Conservation (phyloP, 2,888 invertebrate genomes). For the Drosophila subquinaria region DNA sequence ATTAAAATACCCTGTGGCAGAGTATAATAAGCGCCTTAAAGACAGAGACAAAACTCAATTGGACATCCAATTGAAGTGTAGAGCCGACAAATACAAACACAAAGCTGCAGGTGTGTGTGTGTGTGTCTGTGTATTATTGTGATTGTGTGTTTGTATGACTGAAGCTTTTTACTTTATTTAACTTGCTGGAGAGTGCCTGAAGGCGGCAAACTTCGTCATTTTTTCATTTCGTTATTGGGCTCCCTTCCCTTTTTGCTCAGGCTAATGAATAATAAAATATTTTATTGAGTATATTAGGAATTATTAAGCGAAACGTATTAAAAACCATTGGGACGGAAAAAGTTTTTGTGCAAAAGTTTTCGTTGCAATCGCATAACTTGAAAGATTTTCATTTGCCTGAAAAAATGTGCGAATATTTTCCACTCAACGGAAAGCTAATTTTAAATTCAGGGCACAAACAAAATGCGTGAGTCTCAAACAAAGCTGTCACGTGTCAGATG, state of each 20-base stretch:
- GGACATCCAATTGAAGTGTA: constrained; percentile 54
- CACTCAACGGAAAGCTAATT: constrained; percentile 60
- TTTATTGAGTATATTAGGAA: constrained; percentile 63
- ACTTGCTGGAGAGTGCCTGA: constrained; percentile 33
- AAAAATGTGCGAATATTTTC: constrained; percentile 53
- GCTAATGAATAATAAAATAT: constrained; percentile 70
- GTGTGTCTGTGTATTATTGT: constrained; percentile 1
- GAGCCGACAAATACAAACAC: constrained; percentile 28
- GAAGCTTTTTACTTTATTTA: constrained; percentile 41
- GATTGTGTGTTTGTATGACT: constrained; percentile 12
- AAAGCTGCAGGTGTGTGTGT: constrained; percentile 10
- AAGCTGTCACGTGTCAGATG: constrained; percentile 58
- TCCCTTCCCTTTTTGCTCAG: constrained; percentile 21
- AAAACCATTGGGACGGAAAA: constrained; percentile 43
- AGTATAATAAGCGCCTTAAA: constrained; percentile 6
- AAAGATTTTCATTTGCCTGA: constrained; percentile 32
- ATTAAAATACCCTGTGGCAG: not conserved
- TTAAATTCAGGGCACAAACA: constrained; percentile 67
- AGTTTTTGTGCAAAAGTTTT: constrained; percentile 34
- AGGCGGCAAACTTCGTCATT: constrained; percentile 31
- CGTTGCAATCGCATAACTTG: constrained; percentile 16
- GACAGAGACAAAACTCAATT: constrained; percentile 39
- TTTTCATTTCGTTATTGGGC: constrained; percentile 15
- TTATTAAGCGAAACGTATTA: constrained; percentile 40
- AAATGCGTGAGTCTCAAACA: constrained; percentile 42